phyloP scores from a whole-genome alignment of 2,797 vertebrate genomes.

The Sebastiscus tertius region DNA sequence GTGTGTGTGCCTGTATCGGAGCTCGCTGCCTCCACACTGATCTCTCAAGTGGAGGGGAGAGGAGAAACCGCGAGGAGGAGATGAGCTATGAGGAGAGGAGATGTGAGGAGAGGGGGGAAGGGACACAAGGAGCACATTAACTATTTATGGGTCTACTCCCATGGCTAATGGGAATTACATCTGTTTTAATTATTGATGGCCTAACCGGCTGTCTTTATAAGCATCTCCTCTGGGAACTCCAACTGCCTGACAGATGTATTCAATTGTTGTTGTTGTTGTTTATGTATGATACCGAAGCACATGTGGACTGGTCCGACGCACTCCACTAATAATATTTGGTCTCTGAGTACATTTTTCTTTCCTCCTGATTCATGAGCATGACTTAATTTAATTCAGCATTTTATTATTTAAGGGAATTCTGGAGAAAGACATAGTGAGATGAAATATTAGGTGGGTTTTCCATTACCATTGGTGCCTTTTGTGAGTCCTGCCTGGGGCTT shows the following conservation, averaged over 20 bases:
- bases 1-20: slow-evolving; percentile 24
- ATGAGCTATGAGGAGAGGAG: slow-evolving; percentile 38
- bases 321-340: slow-evolving; percentile 27
- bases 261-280: slow-evolving; percentile 72
- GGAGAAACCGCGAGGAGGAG: slow-evolving; percentile 30
- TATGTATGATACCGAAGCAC: slow-evolving; percentile 52
- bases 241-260: slow-evolving; percentile 62
- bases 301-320: slow-evolving; percentile 15
- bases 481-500: slow-evolving; percentile 15
- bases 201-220: slow-evolving; percentile 81
- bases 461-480: not conserved
- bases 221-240: slow-evolving; percentile 62
- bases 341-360: slow-evolving; percentile 23
- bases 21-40: slow-evolving; percentile 20
- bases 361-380: not conserved
- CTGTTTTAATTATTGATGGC: slow-evolving; percentile 86
- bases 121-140: slow-evolving; percentile 76
- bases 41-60: slow-evolving; percentile 23
- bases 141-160: slow-evolving; percentile 79
- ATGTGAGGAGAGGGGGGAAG: slow-evolving; percentile 42
- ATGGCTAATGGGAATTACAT: slow-evolving; percentile 83
- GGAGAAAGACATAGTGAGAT: not conserved
- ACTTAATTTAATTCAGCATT: slow-evolving; percentile 1
- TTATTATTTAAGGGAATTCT: not conserved
- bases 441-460: not conserved